A percentile compares a stretch with the other conserved stretches of the same genome.
Conservation (phyloP, 2,888 invertebrate genomes). For the Capitulum mitella region DNA sequence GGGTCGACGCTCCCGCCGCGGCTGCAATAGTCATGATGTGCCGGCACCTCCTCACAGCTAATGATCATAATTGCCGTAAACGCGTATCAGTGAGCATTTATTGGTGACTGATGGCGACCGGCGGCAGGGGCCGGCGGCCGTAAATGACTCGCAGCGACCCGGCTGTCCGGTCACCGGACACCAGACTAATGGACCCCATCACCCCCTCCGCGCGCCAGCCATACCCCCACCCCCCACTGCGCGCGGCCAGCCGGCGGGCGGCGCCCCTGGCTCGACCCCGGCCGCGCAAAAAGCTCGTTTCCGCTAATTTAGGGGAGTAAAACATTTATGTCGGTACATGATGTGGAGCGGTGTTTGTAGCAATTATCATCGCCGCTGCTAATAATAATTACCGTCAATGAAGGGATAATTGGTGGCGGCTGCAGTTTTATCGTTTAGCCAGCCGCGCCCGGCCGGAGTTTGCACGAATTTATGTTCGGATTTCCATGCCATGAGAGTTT, state of each 20-base stretch:
- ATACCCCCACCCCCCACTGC: background rate
- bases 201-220: background rate
- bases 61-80: conserved; percentile 18
- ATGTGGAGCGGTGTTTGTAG: conserved; percentile 14
- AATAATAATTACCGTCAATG: conserved; percentile 18
- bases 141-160: background rate
- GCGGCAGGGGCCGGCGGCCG: background rate
- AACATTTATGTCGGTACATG: conserved; percentile 16
- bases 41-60: background rate
- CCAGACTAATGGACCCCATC: background rate
- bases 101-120: background rate
- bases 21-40: background rate
- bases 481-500: background rate
- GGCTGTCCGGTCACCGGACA: conserved; percentile 3
- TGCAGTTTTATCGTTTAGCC: conserved; percentile 2
- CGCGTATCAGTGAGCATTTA: conserved; percentile 12
- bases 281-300: conserved; percentile 11
- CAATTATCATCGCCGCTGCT: conserved; percentile 9
- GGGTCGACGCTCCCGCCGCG: too few relatives aligned
- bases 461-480: background rate
- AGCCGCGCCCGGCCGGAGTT: background rate
- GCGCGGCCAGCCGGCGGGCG: background rate
- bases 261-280: background rate
- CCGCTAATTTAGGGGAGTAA: conserved; percentile 23
- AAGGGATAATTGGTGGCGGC: background rate